Evolutionary conservation across 2,797 vertebrate genomes (phyloP), one percentile per base, ranked within the genome.

Genomic region (Hephaestus fuliginosus): DNA sequence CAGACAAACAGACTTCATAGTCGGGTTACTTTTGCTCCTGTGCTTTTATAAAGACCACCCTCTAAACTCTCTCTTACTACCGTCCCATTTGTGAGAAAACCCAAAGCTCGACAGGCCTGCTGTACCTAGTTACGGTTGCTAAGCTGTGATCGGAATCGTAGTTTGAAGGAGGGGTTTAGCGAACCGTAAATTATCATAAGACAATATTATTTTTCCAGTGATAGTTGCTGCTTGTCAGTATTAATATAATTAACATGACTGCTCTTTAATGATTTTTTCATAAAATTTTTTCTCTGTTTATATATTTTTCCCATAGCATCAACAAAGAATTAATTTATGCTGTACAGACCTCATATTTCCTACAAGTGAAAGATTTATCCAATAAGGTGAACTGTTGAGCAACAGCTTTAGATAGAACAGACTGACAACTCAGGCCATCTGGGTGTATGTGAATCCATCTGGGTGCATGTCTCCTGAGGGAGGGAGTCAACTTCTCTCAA

Each of bases 391-490:
- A 80, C 61, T 49, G 53, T 81, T 77, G 52, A 77, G 74, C 68
- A 86, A 85, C 84, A 84, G 82, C 80, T 82, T 85, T 86, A 61
- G 67, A 79, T 55, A 60, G 76, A 90, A 84, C 84, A 89, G 65
- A 78, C 78, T 81, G 78, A 77, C 67, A 83, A 76, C 72, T 80
- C 74, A 63, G 83, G 79, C 85, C 85, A 89, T 93, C 89, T 93
- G 88, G 77, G 76, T 88, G 80, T 70, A 73, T 88, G 84, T 70
- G 73, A 69, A 84, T 89, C 81, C 79, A 91, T 87, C 89, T 91
- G 87, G 86, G 85, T 87, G 87, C 79, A 81, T 39, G 74, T 89
- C 76, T 90, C 85, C 77, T 86, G 75, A 87, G 83, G 84, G 73
- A 88, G 63, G 48, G 48, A 84, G 67, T 86, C 71, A 85, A 87